phyloP scores from a whole-genome alignment of 2,113 vertebrate genomes.

The Pluvianellus socialis region DNA sequence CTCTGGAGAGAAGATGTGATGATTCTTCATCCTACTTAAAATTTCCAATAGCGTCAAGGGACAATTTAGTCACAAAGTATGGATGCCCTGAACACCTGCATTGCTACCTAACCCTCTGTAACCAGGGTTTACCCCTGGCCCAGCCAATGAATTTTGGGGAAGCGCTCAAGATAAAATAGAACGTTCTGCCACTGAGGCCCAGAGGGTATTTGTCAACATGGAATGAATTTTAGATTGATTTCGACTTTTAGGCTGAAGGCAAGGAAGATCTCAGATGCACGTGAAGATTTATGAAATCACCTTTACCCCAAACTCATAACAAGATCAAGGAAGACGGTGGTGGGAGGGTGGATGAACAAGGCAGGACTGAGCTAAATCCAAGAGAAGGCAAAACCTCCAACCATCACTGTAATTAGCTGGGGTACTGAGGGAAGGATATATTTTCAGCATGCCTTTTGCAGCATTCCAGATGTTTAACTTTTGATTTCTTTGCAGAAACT shows the following conservation, averaged over 20 bases:
- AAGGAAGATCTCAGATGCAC: neutral
- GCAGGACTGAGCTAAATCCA: neutral
- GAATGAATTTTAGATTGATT: neutral
- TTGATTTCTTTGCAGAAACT: neutral
- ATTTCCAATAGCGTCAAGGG: neutral
- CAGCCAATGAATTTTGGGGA: neutral
- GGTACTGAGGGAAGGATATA: neutral
- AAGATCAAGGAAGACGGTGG: neutral
- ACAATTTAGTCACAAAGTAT: neutral
- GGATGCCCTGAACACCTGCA: neutral
- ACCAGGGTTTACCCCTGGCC: neutral
- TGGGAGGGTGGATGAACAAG: neutral
- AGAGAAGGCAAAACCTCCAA: neutral
- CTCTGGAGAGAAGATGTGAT: too few species aligned
- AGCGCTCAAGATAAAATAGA: neutral
- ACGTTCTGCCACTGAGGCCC: neutral
- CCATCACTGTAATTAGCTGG: accelerated
- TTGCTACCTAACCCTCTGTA: neutral
- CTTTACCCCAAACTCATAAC: neutral
- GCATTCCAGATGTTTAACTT: neutral
- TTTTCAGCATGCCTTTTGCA: neutral
- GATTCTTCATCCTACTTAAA: neutral
- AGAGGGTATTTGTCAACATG: neutral
- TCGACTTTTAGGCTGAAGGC: neutral
- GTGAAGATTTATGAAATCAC: accelerated